A percentile compares a stretch with the other conserved stretches of the same genome.
Conservation (phyloP, 37 sponge, comb jelly and placozoan genomes). For the Lycopodina hypogea region DNA sequence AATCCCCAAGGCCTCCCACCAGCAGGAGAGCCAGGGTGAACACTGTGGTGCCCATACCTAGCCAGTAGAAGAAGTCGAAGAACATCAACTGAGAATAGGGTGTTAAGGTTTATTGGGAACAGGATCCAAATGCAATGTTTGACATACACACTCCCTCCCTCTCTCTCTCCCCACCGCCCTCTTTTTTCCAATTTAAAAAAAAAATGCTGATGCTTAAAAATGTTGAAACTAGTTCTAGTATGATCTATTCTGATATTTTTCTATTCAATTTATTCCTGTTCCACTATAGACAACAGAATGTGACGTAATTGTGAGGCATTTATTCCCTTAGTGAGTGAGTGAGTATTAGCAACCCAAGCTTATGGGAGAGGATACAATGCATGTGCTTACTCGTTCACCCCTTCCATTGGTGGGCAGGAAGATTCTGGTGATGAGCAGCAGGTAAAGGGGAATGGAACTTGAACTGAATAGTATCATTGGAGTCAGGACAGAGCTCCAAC, state of each 20-base stretch:
- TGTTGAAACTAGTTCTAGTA: background rate
- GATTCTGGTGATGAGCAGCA: background rate
- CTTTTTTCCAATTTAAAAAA: no score
- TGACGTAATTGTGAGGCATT: background rate
- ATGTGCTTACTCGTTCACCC: background rate
- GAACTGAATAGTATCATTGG: constrained; percentile 22
- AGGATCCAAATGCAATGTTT: background rate
- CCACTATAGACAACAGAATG: background rate
- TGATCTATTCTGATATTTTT: background rate
- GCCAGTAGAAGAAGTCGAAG: constrained; percentile 16
- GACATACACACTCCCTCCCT: no score
- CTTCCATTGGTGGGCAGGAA: background rate
- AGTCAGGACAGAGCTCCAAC: background rate
- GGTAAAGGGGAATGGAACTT: constrained; percentile 7
- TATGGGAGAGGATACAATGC: background rate
- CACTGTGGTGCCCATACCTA: background rate
- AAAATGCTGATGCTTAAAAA: no score
- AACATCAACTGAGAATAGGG: constrained; percentile 5
- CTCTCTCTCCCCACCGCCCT: no score
- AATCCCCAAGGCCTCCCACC: constrained; percentile 3
- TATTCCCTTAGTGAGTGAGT: no score
- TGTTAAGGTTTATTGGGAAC: constrained; percentile 1
- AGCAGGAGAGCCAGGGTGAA: constrained; percentile 3
- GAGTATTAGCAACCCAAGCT: no score
- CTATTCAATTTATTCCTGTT: background rate